Conservation (phyloP, 2,888 invertebrate genomes). For the Hyposoter dolosus region DNA sequence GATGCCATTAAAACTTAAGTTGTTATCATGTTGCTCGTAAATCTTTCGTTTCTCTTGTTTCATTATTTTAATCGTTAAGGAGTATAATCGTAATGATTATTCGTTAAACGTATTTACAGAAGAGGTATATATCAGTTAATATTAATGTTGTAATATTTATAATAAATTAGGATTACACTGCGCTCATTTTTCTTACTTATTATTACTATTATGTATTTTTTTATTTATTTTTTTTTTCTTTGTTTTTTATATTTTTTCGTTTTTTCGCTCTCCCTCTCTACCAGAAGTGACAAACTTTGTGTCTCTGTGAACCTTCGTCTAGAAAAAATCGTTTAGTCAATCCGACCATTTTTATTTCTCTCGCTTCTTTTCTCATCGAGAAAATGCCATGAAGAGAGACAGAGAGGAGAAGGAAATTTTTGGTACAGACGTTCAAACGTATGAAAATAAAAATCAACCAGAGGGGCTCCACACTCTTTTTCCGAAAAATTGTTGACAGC, state of each 20-base stretch:
- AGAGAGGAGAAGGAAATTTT: slow-evolving; percentile 23
- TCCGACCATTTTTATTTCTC: neutral
- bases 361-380: slow-evolving; percentile 23
- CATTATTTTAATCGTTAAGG: slow-evolving; percentile 63
- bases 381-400: slow-evolving; percentile 26
- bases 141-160: slow-evolving; percentile 76
- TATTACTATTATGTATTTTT: slow-evolving; percentile 68
- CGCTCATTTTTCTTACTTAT: slow-evolving; percentile 66
- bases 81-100: slow-evolving; percentile 76
- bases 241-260: slow-evolving; percentile 22
- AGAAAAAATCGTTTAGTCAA: slow-evolving; percentile 43
- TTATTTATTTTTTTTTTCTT: slow-evolving; percentile 28
- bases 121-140: slow-evolving; percentile 79
- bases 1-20: slow-evolving; percentile 66
- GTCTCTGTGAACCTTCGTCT: slow-evolving; percentile 8
- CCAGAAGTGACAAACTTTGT: slow-evolving; percentile 54
- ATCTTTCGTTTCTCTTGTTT: slow-evolving; percentile 8
- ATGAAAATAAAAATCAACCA: slow-evolving; percentile 20
- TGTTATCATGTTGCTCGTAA: slow-evolving; percentile 7
- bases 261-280: slow-evolving; percentile 52
- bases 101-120: slow-evolving; percentile 80
- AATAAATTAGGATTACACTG: slow-evolving; percentile 78
- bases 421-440: slow-evolving; percentile 44
- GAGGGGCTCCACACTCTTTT: slow-evolving; percentile 10
- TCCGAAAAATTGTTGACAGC: neutral